Percentiles rank a stretch among this genome's conserved stretches.
phyloP scores from a whole-genome alignment of 2,113 vertebrate species.

The Lampris incognitus region DNA sequence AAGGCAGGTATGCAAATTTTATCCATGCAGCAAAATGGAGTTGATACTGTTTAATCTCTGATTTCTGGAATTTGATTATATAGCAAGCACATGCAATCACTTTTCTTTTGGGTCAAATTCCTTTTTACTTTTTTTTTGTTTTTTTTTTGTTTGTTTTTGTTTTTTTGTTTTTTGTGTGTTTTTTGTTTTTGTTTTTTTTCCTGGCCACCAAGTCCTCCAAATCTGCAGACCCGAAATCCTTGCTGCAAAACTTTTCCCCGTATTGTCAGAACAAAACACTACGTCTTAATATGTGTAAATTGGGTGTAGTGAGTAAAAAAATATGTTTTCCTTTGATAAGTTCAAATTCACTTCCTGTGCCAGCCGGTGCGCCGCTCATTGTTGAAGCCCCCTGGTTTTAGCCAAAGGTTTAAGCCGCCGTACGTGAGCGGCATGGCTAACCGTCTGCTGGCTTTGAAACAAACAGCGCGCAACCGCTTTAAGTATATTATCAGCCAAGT shows the following conservation, averaged over 20 bases:
- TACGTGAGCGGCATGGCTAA: slow-evolving; percentile 92
- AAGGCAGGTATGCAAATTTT: not conserved
- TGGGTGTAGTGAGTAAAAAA: slow-evolving; percentile 25
- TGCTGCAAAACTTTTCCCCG: not conserved
- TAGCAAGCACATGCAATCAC: not conserved
- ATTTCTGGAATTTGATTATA: not conserved
- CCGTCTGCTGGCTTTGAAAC: slow-evolving; percentile 89
- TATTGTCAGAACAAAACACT: not conserved
- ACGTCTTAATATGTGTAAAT: slow-evolving; percentile 16
- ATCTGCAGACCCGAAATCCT: not conserved
- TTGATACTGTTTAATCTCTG: not conserved
- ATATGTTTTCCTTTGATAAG: slow-evolving; percentile 71
- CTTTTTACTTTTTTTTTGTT: too few species aligned
- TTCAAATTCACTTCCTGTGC: slow-evolving; percentile 58
- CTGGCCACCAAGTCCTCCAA: not conserved
- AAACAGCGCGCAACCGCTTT: slow-evolving; percentile 93
- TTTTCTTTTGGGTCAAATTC: not conserved
- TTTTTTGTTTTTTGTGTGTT: too few species aligned
- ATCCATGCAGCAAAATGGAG: not conserved
- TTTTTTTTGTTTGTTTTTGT: too few species aligned
- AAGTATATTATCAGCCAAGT: slow-evolving; percentile 98
- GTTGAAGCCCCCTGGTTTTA: slow-evolving; percentile 84
- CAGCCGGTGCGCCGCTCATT: slow-evolving; percentile 84
- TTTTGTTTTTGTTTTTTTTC: too few species aligned
- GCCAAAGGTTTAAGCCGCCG: slow-evolving; percentile 90